Evolutionary conservation across 2,113 vertebrate species (phyloP).

Genomic region (Ascaphus truei): DNA sequence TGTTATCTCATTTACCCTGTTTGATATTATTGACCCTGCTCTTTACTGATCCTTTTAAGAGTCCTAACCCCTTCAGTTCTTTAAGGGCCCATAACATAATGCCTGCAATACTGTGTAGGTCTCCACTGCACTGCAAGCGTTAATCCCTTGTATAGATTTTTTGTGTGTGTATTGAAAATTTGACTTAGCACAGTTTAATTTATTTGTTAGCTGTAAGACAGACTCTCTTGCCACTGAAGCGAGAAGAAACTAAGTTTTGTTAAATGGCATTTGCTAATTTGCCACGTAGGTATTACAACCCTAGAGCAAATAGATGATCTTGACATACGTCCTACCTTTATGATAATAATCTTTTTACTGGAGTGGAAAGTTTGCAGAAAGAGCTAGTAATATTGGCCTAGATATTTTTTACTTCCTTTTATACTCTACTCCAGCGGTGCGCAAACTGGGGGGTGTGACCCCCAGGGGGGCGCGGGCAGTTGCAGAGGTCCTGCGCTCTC

Average conservation of each 20-base stretch:
- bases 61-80: constrained; percentile 4
- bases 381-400: no score
- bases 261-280: constrained; percentile 16
- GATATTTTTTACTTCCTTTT: no score
- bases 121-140: not conserved
- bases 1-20: constrained; percentile 33
- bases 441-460: no score
- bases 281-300: not conserved
- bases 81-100: not conserved
- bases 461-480: no score
- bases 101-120: not conserved
- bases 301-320: constrained; percentile 4
- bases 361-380: not conserved
- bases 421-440: no score
- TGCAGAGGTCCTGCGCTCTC: no score
- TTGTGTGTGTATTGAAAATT: not conserved
- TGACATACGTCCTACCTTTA: constrained; percentile 1
- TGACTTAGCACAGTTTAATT: constrained; percentile 25
- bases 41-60: constrained; percentile 18
- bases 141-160: constrained; percentile 18
- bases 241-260: not conserved
- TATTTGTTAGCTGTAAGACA: constrained; percentile 18
- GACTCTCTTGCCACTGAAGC: not conserved
- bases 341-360: not conserved
- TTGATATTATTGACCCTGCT: constrained; percentile 29